These are phyloP conservation scores for Cyprinodon brontotheroides DNA, from an alignment of 2,113 vertebrate species.

Conservation along the genomic window DNA sequence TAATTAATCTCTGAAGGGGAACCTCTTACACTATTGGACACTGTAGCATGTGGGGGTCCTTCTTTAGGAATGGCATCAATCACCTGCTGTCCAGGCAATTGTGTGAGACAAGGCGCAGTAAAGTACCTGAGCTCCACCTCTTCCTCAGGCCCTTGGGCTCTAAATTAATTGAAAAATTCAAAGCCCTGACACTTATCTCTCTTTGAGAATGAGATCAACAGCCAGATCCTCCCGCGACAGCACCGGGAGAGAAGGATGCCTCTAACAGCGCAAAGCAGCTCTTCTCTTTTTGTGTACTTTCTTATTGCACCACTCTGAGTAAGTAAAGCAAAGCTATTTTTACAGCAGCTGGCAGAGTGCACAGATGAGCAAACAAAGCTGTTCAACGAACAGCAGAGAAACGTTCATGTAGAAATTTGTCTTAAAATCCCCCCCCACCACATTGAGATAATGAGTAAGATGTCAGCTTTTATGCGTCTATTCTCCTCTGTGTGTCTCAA, in stretches of 20 bases:
- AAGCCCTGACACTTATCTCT: slow-evolving; percentile 34
- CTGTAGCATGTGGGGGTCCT: slow-evolving; percentile 45
- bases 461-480: slow-evolving; percentile 24
- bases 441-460: slow-evolving; percentile 23
- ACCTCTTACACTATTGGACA: slow-evolving; percentile 48
- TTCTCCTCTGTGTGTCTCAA: slow-evolving; percentile 3
- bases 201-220: slow-evolving; percentile 40
- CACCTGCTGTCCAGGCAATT: slow-evolving; percentile 51
- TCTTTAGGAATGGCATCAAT: slow-evolving; percentile 66
- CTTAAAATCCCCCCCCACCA: slow-evolving; percentile 10
- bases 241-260: not conserved
- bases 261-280: slow-evolving; percentile 4
- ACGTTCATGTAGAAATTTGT: slow-evolving; percentile 15
- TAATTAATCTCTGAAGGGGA: slow-evolving; percentile 76
- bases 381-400: slow-evolving; percentile 18
- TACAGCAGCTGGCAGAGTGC: slow-evolving; percentile 26
- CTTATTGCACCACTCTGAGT: slow-evolving; percentile 15
- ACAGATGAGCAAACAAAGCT: slow-evolving; percentile 40
- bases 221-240: slow-evolving; percentile 16
- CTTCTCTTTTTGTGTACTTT: slow-evolving; percentile 5
- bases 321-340: slow-evolving; percentile 34
- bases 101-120: slow-evolving; percentile 58
- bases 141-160: slow-evolving; percentile 29
- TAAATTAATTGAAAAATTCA: slow-evolving; percentile 58
- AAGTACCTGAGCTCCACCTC: slow-evolving; percentile 62